These are phyloP conservation scores for Vulpes lagopus DNA, from an alignment of 2,113 vertebrate genomes.

Conservation along the genomic window DNA sequence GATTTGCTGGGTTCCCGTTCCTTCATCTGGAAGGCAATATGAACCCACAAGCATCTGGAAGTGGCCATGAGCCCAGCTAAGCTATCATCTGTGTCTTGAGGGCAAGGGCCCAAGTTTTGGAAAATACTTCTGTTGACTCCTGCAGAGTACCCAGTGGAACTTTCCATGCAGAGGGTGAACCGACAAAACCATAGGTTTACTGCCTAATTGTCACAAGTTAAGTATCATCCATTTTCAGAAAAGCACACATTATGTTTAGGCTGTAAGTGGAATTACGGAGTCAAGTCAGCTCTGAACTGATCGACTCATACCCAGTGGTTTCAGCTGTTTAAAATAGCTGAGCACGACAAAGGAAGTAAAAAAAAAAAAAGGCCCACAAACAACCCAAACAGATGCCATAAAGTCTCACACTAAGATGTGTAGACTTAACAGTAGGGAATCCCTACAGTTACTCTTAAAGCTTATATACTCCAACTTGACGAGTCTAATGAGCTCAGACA, in stretches of 20 bases:
- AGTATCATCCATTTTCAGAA: neutral
- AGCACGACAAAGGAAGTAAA: neutral
- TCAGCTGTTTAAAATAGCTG: neutral
- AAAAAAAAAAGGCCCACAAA: neutral
- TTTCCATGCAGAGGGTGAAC: neutral
- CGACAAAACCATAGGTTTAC: neutral
- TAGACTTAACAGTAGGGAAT: neutral
- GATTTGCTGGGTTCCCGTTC: neutral
- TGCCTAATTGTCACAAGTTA: neutral
- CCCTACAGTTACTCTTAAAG: neutral
- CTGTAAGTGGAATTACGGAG: neutral
- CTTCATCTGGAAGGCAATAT: neutral
- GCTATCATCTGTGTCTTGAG: neutral
- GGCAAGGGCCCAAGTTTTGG: neutral
- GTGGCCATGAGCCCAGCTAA: neutral
- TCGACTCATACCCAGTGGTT: neutral
- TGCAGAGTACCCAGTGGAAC: neutral
- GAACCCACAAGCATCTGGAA: neutral
- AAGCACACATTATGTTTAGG: neutral
- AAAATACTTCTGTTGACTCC: neutral
- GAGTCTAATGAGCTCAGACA: neutral
- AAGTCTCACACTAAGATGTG: neutral
- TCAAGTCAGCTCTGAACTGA: neutral
- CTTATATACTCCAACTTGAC: constrained; percentile 38
- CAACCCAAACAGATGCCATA: neutral